A percentile compares a stretch with the other conserved stretches of the same genome.
Evolutionary conservation across 2,888 invertebrate genomes (phyloP).

Genomic region (Melanophora roralis): DNA sequence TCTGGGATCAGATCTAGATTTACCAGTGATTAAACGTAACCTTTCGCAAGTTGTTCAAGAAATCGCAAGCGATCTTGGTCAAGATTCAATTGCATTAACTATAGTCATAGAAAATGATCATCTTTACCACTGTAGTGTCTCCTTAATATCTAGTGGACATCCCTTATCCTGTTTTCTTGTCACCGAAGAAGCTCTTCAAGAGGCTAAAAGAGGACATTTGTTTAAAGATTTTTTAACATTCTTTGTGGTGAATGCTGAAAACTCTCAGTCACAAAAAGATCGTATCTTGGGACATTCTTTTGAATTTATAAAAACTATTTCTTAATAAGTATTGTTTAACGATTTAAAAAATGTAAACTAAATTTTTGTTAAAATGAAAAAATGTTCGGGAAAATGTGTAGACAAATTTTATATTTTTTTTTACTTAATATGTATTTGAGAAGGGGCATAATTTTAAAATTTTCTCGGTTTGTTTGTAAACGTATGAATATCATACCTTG

Average conservation of each 20-base stretch:
- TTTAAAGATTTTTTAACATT: conserved; percentile 61
- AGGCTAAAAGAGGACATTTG: conserved; percentile 45
- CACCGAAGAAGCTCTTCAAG: conserved; percentile 62
- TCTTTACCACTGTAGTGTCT: conserved; percentile 68
- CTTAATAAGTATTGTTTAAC: neutral
- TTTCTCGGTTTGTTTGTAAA: too few relatives aligned
- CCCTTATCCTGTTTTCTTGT: conserved; percentile 66
- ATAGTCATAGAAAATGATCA: conserved; percentile 65
- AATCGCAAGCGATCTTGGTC: neutral
- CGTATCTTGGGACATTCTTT: conserved; percentile 60
- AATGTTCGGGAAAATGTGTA: too few relatives aligned
- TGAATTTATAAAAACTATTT: conserved; percentile 49
- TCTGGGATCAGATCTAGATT: neutral
- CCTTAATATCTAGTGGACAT: conserved; percentile 49
- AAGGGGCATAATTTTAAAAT: too few relatives aligned
- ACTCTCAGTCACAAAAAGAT: conserved; percentile 54
- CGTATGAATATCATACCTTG: too few relatives aligned
- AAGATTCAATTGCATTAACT: conserved; percentile 62
- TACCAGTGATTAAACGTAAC: conserved; percentile 27
- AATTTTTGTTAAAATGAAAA: neutral
- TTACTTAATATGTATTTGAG: too few relatives aligned
- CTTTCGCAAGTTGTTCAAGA: conserved; percentile 12
- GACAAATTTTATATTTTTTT: too few relatives aligned
- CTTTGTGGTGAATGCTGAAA: conserved; percentile 60
- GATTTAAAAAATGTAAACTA: too few relatives aligned